Conservation (phyloP, 2,797 vertebrate species). For the Saguinus oedipus region DNA sequence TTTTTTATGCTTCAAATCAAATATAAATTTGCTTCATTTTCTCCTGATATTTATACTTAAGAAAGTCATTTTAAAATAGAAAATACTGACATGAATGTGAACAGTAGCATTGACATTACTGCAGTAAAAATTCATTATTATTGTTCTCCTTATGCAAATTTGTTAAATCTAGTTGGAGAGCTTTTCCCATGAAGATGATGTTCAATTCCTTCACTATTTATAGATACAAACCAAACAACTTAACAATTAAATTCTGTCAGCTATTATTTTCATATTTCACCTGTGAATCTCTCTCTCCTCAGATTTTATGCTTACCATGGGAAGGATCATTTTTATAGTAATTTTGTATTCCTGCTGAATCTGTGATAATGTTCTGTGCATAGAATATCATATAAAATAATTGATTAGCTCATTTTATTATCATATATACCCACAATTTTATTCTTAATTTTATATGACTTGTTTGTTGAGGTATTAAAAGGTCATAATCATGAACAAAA, state of each 20-base stretch:
- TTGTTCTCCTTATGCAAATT: neutral
- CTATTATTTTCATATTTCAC: neutral
- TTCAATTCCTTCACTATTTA: neutral
- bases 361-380: neutral
- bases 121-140: neutral
- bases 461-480: neutral
- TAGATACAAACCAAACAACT: neutral
- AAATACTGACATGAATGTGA: neutral
- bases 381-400: neutral
- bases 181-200: neutral
- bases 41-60: neutral
- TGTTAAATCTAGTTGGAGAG: neutral
- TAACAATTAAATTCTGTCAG: neutral
- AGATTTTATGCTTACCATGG: neutral
- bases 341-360: neutral
- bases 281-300: neutral
- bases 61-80: neutral
- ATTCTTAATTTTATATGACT: neutral
- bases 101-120: neutral
- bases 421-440: neutral
- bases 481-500: neutral
- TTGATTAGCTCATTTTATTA: neutral
- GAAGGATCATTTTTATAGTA: neutral
- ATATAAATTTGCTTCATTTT: neutral
- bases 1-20: neutral